Conservation (phyloP, 2,888 invertebrate species). For the Periphyllus acericola region DNA sequence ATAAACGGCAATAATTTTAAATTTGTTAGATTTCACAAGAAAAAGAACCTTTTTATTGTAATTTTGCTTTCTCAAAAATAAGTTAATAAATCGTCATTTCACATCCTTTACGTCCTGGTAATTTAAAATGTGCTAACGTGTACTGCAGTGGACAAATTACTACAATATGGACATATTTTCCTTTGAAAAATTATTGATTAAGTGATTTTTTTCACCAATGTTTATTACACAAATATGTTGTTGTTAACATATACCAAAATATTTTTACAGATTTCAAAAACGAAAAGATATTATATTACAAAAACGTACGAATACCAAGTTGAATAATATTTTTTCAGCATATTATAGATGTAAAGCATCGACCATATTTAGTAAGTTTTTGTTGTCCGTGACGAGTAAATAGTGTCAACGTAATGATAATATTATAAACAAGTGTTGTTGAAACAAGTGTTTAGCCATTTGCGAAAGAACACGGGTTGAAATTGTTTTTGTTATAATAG, state of each 20-base stretch:
- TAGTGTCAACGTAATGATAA: slow-evolving; percentile 24
- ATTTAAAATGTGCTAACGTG: not conserved
- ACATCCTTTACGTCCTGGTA: no score
- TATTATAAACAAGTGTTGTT: slow-evolving; percentile 32
- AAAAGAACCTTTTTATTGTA: not conserved
- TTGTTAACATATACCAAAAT: not conserved
- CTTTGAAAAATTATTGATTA: not conserved
- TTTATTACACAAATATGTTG: not conserved
- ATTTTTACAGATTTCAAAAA: not conserved
- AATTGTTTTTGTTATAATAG: slow-evolving; percentile 12
- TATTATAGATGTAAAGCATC: not conserved
- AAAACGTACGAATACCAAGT: not conserved
- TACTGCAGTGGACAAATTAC: no score
- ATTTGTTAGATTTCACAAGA: slow-evolving; percentile 27
- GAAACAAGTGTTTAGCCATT: slow-evolving; percentile 55
- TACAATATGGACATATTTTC: not conserved
- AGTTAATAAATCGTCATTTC: not conserved
- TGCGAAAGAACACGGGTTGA: slow-evolving; percentile 19
- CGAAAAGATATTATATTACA: not conserved
- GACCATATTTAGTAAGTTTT: slow-evolving; percentile 30
- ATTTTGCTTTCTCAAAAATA: not conserved
- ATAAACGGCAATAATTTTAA: slow-evolving; percentile 7
- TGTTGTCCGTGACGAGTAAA: slow-evolving; percentile 33
- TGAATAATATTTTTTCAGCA: slow-evolving; percentile 24
- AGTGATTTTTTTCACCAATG: not conserved